phyloP scores from a whole-genome alignment of 1,140 invertebrate species.

The Zaprionus kolodkinae region DNA sequence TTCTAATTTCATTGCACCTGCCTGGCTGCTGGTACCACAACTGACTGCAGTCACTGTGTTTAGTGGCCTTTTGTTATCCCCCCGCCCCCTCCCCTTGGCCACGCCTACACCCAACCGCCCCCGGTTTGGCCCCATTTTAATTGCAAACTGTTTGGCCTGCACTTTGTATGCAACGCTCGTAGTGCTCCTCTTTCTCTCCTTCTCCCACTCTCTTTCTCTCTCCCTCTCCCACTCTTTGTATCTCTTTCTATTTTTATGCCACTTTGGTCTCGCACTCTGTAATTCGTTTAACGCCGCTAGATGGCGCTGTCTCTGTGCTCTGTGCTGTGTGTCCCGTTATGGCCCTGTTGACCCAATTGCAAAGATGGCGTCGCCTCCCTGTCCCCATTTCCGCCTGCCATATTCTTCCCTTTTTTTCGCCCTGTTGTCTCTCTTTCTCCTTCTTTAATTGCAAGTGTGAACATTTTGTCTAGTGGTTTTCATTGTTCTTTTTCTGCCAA shows the following conservation, averaged over 20 bases:
- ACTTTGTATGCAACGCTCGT: constrained; percentile 69
- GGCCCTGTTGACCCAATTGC: constrained; percentile 72
- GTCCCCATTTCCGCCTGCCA: constrained; percentile 18
- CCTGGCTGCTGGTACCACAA: not conserved
- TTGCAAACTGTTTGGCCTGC: constrained; percentile 66
- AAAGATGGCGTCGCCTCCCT: constrained; percentile 12
- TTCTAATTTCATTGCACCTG: constrained; percentile 72
- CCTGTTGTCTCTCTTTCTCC: not conserved
- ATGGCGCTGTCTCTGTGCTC: constrained; percentile 55
- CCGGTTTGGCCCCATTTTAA: constrained; percentile 72
- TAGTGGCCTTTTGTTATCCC: constrained; percentile 11
- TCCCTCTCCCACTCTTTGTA: not conserved
- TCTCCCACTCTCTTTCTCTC: not conserved
- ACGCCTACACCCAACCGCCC: constrained; percentile 27
- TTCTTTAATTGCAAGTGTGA: constrained; percentile 51
- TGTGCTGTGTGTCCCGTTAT: constrained; percentile 13
- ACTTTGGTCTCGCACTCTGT: constrained; percentile 59
- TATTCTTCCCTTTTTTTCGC: constrained; percentile 7
- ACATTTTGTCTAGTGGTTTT: constrained; percentile 38
- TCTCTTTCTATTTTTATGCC: constrained; percentile 73
- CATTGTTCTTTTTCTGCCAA: not conserved
- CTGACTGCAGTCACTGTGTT: constrained; percentile 18
- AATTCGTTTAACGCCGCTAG: constrained; percentile 78
- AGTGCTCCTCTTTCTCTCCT: not conserved
- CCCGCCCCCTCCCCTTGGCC: too few relatives aligned